Base-by-base conservation (phyloP, 2,797 vertebrate genomes). In the Paedocypris micromegethes region DNA sequence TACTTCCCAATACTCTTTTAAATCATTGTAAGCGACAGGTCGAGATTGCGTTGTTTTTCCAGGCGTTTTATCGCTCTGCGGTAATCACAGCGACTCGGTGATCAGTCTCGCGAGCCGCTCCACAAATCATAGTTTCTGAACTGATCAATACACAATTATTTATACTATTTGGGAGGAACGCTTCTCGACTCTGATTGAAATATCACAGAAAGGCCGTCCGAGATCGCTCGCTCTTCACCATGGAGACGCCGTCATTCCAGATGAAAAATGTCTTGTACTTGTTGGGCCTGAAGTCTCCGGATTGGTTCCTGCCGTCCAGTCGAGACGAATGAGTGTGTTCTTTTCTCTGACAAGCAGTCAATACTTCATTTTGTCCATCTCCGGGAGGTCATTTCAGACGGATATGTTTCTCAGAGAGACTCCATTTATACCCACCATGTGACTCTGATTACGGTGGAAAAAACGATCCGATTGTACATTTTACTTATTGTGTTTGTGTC, bases 291-390 rank as follows among this genome's bases (percentile, higher is more conserved):
- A 41, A 38, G 72, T 72, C 72, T 74, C 48, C 60, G 67, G 78
- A 83, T 75, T 77, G 82, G 77, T 81, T 79, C 64, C 72, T 73
- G 58, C 64, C 69, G 62, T 54, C 73, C 53, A 60, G 61, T 46
- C 52, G 39, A 68, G 72, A 79, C 79, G 71, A 79, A 75, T 79
- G 77, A 86, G 80, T 79, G 57, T 83, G 78, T 82, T 81, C 75
- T 68, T 67, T 75, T 73, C 75, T 53, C 64, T 54, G 82, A 81
- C 78, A 79, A 73, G 42, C 73, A 77, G 71, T 83, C 81, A 80
- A 81, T 84, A 81, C 50, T 71, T 83, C 60, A 77, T 84, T 81
- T 70, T 70, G 68, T 79, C 76, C 73, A 76, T 78, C 48, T 46
- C 53, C 9, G 50, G 50, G 51, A 56, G 58, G 58, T 52, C 5